These are phyloP conservation scores for Delichon dasypus DNA, from an alignment of 2,797 vertebrate species.

Conservation along the genomic window DNA sequence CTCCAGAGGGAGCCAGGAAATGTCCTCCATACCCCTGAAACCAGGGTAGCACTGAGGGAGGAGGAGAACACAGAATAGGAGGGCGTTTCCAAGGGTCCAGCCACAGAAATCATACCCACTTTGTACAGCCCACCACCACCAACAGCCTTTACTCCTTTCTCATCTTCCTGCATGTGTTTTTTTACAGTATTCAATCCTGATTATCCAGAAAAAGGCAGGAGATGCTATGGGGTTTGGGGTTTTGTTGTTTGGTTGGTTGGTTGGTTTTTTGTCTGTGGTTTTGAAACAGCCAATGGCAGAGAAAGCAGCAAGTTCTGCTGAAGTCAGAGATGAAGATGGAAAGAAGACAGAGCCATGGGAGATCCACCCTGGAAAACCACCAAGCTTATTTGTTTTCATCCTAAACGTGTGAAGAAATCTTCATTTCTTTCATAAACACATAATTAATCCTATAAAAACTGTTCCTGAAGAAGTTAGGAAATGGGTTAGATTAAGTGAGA, in stretches of 20 bases:
- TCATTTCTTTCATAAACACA: fast-evolving
- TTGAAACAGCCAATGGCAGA: background rate
- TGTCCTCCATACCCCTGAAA: background rate
- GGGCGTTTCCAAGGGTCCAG: background rate
- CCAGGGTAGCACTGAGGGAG: background rate
- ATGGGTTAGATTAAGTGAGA: background rate
- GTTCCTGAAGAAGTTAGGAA: background rate
- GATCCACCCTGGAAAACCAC: background rate
- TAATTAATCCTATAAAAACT: background rate
- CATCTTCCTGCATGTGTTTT: fast-evolving
- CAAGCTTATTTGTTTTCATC: background rate
- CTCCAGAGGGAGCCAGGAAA: background rate
- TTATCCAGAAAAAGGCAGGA: background rate
- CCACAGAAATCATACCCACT: background rate
- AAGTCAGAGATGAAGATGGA: background rate
- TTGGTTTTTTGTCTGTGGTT: background rate
- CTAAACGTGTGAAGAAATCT: background rate
- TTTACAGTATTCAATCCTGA: too few species aligned
- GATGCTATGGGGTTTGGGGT: too few species aligned
- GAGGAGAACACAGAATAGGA: background rate
- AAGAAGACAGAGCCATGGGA: background rate
- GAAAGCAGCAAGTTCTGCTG: background rate
- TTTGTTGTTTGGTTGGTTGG: too few species aligned
- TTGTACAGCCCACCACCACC: fast-evolving
- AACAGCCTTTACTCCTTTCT: background rate